These are phyloP conservation scores for Gasteruption jaculator DNA, from an alignment of 2,888 invertebrate species.

Conservation along the genomic window DNA sequence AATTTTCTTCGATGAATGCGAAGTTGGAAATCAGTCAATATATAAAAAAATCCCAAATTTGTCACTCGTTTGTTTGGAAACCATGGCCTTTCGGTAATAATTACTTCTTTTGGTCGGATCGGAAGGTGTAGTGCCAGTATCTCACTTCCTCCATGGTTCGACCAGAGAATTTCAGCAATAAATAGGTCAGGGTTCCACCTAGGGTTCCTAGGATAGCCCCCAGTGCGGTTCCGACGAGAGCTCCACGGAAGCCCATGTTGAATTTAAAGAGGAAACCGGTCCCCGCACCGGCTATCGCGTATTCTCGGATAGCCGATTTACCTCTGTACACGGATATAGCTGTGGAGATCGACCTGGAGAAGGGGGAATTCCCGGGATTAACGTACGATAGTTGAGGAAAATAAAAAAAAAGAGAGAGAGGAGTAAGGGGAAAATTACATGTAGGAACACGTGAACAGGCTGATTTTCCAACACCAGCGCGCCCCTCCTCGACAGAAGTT, in stretches of 20 bases:
- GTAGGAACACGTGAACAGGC: constrained; percentile 67
- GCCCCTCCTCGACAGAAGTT: constrained; percentile 71
- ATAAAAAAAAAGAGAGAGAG: too few relatives aligned
- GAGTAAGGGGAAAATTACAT: too few relatives aligned
- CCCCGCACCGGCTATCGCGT: constrained; percentile 61
- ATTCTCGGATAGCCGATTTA: constrained; percentile 65
- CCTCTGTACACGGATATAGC: constrained; percentile 64
- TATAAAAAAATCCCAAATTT: background rate
- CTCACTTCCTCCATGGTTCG: constrained; percentile 63
- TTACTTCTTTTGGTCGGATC: constrained; percentile 43
- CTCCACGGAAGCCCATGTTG: constrained; percentile 64
- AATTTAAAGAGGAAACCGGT: constrained; percentile 67
- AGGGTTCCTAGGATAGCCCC: constrained; percentile 62
- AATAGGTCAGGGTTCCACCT: constrained; percentile 57
- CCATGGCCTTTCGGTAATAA: constrained; percentile 24
- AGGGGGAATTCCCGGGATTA: too few relatives aligned
- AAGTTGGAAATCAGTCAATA: too few relatives aligned
- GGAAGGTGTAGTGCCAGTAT: constrained; percentile 58
- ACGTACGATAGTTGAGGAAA: too few relatives aligned
- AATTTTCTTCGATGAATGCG: too few relatives aligned
- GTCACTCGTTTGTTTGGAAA: background rate
- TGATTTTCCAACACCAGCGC: constrained; percentile 66
- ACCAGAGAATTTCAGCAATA: constrained; percentile 59
- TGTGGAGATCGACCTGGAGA: constrained; percentile 62
- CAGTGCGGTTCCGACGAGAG: constrained; percentile 63